Conservation (phyloP, 1,140 invertebrate genomes). For the Ctenoplectra terminalis region DNA sequence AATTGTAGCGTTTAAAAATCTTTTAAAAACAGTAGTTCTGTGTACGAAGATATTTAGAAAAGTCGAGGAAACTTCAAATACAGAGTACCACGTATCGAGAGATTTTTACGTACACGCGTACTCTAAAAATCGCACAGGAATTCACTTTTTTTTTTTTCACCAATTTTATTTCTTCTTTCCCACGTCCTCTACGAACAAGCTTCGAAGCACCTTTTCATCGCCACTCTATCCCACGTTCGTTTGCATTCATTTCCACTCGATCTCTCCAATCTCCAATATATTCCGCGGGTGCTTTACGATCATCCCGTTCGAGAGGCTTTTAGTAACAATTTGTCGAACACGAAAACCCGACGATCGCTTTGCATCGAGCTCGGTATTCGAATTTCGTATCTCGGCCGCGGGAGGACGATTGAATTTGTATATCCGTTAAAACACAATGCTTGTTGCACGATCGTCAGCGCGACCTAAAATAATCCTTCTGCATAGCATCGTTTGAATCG, state of each 20-base stretch:
- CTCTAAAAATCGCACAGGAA: not conserved
- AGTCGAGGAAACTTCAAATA: too few species aligned
- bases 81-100: not conserved
- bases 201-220: not conserved
- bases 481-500: not conserved
- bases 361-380: not conserved
- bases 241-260: conserved; percentile 9
- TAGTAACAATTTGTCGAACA: conserved; percentile 32
- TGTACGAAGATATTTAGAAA: too few species aligned
- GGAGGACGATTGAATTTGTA: conserved; percentile 31
- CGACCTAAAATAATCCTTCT: not conserved
- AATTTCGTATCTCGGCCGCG: not conserved
- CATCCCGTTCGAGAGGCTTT: conserved; percentile 5
- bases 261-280: not conserved
- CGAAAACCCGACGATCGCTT: not conserved
- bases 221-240: conserved; percentile 5
- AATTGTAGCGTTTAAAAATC: not conserved
- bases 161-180: not conserved
- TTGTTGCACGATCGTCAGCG: conserved; percentile 25
- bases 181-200: not conserved
- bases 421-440: conserved; percentile 20
- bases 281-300: conserved; percentile 3
- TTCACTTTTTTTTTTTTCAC: too few species aligned
- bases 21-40: not conserved
- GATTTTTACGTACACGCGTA: not conserved